Percentiles rank a stretch among this genome's conserved stretches.
Evolutionary conservation across 1,140 invertebrate genomes (phyloP).

Genomic region (Vollenhovia emeryi): DNA sequence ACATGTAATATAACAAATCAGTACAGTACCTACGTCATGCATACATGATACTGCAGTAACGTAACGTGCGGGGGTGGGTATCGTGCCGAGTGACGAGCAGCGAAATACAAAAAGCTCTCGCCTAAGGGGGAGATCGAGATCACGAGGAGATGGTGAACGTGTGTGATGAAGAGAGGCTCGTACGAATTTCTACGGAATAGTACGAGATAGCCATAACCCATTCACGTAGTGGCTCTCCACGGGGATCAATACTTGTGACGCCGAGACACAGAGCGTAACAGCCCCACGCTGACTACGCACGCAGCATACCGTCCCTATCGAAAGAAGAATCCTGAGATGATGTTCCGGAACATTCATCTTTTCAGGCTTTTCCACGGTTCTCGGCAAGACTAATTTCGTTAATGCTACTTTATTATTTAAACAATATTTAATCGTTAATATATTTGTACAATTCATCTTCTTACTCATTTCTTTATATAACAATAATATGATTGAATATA

Average conservation of each 20-base stretch:
- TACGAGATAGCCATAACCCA: conserved; percentile 69
- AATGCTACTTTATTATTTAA: background rate
- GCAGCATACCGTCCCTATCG: background rate
- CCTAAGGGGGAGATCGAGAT: background rate
- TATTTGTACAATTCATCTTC: background rate
- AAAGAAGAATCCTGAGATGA: conserved; percentile 19
- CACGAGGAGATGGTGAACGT: background rate
- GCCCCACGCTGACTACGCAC: conserved; percentile 49
- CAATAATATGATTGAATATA: too few species aligned
- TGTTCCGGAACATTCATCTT: background rate
- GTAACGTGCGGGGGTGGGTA: background rate
- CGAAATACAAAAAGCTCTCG: conserved; percentile 29
- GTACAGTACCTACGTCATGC: background rate
- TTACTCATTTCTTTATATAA: background rate
- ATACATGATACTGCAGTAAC: background rate
- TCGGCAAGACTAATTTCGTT: background rate
- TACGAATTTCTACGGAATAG: conserved; percentile 34
- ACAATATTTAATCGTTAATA: background rate
- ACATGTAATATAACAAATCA: background rate
- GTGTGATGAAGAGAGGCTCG: conserved; percentile 21
- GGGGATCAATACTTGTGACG: conserved; percentile 80
- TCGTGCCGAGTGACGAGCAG: conserved; percentile 3
- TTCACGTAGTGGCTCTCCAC: conserved; percentile 72
- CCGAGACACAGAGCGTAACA: conserved; percentile 72
- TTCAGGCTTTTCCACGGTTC: background rate